Base-by-base conservation (phyloP, 2,888 invertebrate genomes). In the Aspidiotus rigidus region DNA sequence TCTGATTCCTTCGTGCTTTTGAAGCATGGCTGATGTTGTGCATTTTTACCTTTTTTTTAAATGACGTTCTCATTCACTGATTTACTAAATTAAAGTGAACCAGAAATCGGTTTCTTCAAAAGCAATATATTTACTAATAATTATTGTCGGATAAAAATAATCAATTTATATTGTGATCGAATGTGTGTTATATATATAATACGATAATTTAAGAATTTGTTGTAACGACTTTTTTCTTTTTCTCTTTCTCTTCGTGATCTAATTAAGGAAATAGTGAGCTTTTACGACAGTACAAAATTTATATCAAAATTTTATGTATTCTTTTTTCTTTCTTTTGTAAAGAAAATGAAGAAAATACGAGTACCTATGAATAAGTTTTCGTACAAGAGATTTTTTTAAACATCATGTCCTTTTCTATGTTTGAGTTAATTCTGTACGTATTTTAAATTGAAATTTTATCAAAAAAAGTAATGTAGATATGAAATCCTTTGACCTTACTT, bases 261-360 rank as follows among this genome's bases (percentile, higher is more conserved):
- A 67, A 67, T 60, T 60, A 67, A 59, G 59, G 67, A 67, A 67
- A 67, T 67, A 67, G 67, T 67, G 67, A 67, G 67, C 67, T 67
- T 67, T 67, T 67, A 67, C 67, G 67, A 67, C 67, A 67, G 67
- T 67, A 67, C 67, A 67, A 67, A 67, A 67, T 67, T 67, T 67
- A 67, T 67, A 67, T 67, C 67, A 67, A 67, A 67, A 67, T 67
- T 67, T 67, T 67, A 67, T 60, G 13, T 28, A 16, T 42, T 57
- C 59, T 67, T 67, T 66, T 66, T 15, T 66, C 28, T 28, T 28
- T 28, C 28, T 28, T 28, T 28, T 28, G 28, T 28, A 28, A 28
- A 28, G 28, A 40, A 59, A 67, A 67, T 59, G 59, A 60, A n/a
- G n/a, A n/a, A n/a, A n/a, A n/a, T n/a, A 67, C 67, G 67, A 67